Evolutionary conservation across 2,113 vertebrate genomes (phyloP).

Genomic region (mouse (Mus musculus)): GRCm39 chrX:128876001-128876500

Average conservation of each 20-base stretch:
- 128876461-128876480: constrained; percentile 38
- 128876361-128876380: too few relatives aligned
- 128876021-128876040: constrained; percentile 49
- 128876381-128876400: too few relatives aligned
- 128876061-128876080: constrained; percentile 34
- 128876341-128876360: too few relatives aligned
- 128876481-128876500: neutral
- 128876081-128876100: neutral
- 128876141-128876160: constrained; percentile 17
- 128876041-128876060: constrained; percentile 9
- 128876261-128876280: too few relatives aligned
- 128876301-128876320: too few relatives aligned
- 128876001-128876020: neutral
- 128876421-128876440: constrained; percentile 10
- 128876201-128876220: too few relatives aligned
- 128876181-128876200: too few relatives aligned
- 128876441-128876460: neutral
- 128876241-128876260: too few relatives aligned
- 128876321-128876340: too few relatives aligned
- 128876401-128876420: constrained; percentile 25
- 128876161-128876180: too few relatives aligned
- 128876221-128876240: too few relatives aligned
- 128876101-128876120: constrained; percentile 60
- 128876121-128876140: constrained; percentile 32
- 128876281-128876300: too few relatives aligned